Conservation (phyloP, 2,888 invertebrate genomes). For the Diplolepis rosae region DNA sequence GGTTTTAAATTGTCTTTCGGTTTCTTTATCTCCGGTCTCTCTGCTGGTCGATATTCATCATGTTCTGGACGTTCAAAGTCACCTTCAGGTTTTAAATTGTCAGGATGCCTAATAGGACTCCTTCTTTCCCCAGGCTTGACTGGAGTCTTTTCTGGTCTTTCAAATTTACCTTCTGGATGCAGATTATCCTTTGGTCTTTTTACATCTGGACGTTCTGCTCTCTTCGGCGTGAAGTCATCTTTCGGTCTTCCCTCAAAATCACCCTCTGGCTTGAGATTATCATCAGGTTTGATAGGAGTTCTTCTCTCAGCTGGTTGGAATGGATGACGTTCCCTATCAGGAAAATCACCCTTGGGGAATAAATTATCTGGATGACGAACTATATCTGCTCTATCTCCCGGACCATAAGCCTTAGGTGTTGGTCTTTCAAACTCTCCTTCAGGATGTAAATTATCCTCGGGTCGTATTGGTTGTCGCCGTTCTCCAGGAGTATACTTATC, state of each 20-base stretch:
- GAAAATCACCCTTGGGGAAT: conserved; percentile 75
- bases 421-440: conserved; percentile 72
- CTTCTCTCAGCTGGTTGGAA: conserved; percentile 76
- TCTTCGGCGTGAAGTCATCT: conserved; percentile 67
- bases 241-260: conserved; percentile 71
- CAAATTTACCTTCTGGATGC: conserved; percentile 71
- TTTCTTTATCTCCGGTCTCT: conserved; percentile 73
- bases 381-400: conserved; percentile 66
- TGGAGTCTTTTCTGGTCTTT: conserved; percentile 73
- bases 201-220: too few relatives aligned
- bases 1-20: conserved; percentile 73
- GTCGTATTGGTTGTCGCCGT: conserved; percentile 69
- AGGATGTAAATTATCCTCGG: conserved; percentile 77
- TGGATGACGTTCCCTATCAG: conserved; percentile 72
- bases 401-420: conserved; percentile 69
- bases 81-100: conserved; percentile 69
- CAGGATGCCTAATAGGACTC: conserved; percentile 74
- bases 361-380: conserved; percentile 65
- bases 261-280: conserved; percentile 69
- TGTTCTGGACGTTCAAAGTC: conserved; percentile 67
- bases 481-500: conserved; percentile 69
- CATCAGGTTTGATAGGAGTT: conserved; percentile 57
- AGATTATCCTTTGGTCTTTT: too few relatives aligned
- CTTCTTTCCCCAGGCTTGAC: conserved; percentile 76
- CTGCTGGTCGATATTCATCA: conserved; percentile 64